Percentiles rank a stretch among this genome's conserved stretches.
phyloP scores from a whole-genome alignment of 2,888 invertebrate genomes.

The Oligia fasciuncula region DNA sequence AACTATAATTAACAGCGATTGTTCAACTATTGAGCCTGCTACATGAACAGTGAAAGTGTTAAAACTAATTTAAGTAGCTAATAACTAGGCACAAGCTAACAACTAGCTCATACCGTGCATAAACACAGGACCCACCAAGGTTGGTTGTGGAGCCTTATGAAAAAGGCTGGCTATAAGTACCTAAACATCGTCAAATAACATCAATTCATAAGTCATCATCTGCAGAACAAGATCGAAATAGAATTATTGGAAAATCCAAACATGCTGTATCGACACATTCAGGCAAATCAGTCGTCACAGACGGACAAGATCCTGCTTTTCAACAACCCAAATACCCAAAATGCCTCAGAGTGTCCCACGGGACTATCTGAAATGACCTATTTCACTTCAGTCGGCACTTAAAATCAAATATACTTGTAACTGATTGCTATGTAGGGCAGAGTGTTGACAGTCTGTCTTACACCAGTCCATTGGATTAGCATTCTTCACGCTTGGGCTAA shows the following conservation, averaged over 20 bases:
- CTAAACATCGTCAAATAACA: not conserved
- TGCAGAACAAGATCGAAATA: not conserved
- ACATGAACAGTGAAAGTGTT: conserved; percentile 1
- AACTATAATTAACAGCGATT: not conserved
- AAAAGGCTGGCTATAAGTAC: not conserved
- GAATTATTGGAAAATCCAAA: not conserved
- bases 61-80: not conserved
- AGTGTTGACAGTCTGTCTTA: conserved; percentile 56
- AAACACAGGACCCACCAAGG: not conserved
- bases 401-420: conserved; percentile 43
- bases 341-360: conserved; percentile 46
- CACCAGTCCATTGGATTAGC: conserved; percentile 55
- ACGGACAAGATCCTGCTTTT: conserved; percentile 46
- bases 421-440: conserved; percentile 48
- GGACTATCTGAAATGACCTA: conserved; percentile 46
- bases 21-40: conserved; percentile 2
- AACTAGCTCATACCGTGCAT: not conserved
- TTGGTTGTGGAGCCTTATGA: not conserved
- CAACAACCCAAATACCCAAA: conserved; percentile 58
- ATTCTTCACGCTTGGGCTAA: conserved; percentile 61
- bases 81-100: not conserved
- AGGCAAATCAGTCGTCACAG: conserved; percentile 11
- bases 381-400: conserved; percentile 47
- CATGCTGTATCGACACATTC: not conserved
- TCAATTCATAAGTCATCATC: not conserved